Evolutionary conservation across 2,888 invertebrate species (phyloP).

Genomic region (Pandemis corylana): DNA sequence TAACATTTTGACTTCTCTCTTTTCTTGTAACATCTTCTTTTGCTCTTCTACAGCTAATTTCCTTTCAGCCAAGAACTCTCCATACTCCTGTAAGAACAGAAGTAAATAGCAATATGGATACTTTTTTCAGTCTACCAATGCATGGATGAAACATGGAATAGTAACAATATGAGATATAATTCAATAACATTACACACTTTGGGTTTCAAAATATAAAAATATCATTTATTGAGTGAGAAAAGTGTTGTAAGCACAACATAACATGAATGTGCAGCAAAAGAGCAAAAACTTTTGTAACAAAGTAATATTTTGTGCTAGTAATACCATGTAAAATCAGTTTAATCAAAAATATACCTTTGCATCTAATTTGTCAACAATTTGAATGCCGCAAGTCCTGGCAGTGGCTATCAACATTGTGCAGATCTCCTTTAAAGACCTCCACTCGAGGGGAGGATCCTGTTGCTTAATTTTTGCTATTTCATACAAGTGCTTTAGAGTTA

Average conservation of each 20-base stretch:
- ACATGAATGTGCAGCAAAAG: too few species aligned
- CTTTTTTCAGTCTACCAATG: too few species aligned
- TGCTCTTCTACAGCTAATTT: constrained; percentile 89
- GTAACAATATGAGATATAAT: too few species aligned
- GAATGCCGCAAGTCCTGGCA: constrained; percentile 93
- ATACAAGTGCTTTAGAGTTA: constrained; percentile 97
- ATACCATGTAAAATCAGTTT: not conserved
- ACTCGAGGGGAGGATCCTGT: constrained; percentile 91
- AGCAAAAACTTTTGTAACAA: too few species aligned
- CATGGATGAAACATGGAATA: too few species aligned
- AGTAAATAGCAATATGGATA: too few species aligned
- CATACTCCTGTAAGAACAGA: constrained; percentile 86
- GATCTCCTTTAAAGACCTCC: constrained; percentile 87
- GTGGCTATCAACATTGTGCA: constrained; percentile 91
- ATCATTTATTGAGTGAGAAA: too few species aligned
- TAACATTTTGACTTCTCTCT: constrained; percentile 95
- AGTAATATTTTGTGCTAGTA: too few species aligned
- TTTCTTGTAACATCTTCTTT: constrained; percentile 90
- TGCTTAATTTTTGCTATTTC: constrained; percentile 99
- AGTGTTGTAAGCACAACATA: too few species aligned
- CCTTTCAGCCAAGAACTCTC: constrained; percentile 91
- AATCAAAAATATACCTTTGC: constrained; percentile 74
- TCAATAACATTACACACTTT: too few species aligned
- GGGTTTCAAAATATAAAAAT: too few species aligned
- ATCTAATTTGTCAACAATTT: constrained; percentile 92